Base-by-base conservation (phyloP, 1,140 invertebrate genomes). In the Drosophila lacteicornis region DNA sequence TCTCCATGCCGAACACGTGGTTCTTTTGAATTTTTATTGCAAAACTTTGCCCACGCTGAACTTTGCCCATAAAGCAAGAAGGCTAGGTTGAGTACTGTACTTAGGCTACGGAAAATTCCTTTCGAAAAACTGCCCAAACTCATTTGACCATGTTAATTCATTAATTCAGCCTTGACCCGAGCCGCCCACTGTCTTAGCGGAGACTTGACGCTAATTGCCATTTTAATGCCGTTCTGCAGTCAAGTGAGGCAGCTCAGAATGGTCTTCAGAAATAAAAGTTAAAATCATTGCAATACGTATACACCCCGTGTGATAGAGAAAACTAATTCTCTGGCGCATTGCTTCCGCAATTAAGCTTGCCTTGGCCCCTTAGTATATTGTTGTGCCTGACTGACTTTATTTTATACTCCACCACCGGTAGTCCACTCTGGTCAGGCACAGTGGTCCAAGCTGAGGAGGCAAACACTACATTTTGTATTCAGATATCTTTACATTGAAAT, bases 121-220 rank as follows among this genome's bases (percentile, higher is more conserved):
- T 80, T 90, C 81, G 76, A 63, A 77, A 50, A 75, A 74, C 75
- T 91, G 87, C 75, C 71, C 62, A 57, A 83, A 79, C 87, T 79
- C 82, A 84, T 91, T 91, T 91, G 75, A 71, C 71, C 87, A 71
- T 87, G 87, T 91, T 91, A 91, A 91, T 91, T 87, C 87, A 91
- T 91, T 91, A 91, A 91, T 87, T 76, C 74, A 75, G 78, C 75
- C 79, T 75, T 81, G 70, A 83, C 67, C 76, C 63, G 60, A 49
- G 55, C 38, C 45, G 33, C 63, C 62, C 46, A 63, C 36, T 82
- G 67, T 80, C 84, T 82, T 79, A 50, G 49, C 70, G 42, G 30
- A 3, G 17, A 36, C 42, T 49, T 38, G 60, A 62, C 62, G 69
- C 71, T 91, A 87, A 91, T 91, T 84, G 87, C 87, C 83, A 75